These are phyloP conservation scores for Scrobipalpa atriplicella DNA, from an alignment of 2,888 invertebrate genomes.

Conservation along the genomic window DNA sequence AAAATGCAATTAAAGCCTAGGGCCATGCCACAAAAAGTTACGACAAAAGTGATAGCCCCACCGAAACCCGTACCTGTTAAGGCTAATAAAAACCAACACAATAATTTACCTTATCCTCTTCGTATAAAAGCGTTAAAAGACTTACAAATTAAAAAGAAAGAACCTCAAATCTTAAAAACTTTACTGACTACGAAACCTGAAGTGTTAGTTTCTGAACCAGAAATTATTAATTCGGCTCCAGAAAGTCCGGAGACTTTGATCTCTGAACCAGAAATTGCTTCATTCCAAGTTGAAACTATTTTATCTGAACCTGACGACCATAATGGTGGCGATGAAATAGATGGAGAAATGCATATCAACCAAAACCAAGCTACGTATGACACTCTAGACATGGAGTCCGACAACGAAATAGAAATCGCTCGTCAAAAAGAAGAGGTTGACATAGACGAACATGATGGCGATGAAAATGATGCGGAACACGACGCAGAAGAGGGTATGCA, in stretches of 20 bases:
- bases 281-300: constrained; percentile 78
- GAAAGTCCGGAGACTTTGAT: constrained; percentile 79
- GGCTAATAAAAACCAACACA: constrained; percentile 57
- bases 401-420: constrained; percentile 78
- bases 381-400: constrained; percentile 78
- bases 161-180: constrained; percentile 79
- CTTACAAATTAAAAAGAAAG: constrained; percentile 77
- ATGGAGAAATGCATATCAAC: constrained; percentile 53
- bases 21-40: constrained; percentile 58
- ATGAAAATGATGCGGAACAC: constrained; percentile 47
- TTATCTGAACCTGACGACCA: constrained; percentile 73
- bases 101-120: constrained; percentile 74
- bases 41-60: constrained; percentile 55
- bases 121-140: constrained; percentile 79
- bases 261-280: constrained; percentile 78
- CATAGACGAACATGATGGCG: constrained; percentile 41
- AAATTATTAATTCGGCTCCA: constrained; percentile 76
- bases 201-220: constrained; percentile 74
- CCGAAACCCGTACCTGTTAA: constrained; percentile 73
- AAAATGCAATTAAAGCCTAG: constrained; percentile 71
- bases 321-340: constrained; percentile 53
- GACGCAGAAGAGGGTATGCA: constrained; percentile 46
- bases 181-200: constrained; percentile 75
- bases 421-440: constrained; percentile 58
- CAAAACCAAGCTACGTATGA: constrained; percentile 67